Evolutionary conservation across 2,113 vertebrate species (phyloP).

Genomic region (Nothocercus julius): DNA sequence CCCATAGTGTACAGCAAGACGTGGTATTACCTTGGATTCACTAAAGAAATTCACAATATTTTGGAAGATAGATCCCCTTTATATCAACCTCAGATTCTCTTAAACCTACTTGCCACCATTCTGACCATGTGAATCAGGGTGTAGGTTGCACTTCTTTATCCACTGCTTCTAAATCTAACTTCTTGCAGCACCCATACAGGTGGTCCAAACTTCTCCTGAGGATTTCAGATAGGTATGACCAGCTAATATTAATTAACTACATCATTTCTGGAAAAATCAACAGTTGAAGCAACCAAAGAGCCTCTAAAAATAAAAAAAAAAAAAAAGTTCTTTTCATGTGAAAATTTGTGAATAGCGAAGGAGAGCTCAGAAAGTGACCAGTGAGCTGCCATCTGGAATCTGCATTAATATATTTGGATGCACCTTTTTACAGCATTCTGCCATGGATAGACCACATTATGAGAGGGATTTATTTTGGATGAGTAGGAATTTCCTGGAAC

Average conservation of each 20-base stretch:
- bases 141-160: neutral
- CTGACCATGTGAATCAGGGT: neutral
- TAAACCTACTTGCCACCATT: neutral
- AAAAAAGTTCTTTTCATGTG: neutral
- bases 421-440: neutral
- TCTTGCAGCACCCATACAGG: neutral
- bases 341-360: neutral
- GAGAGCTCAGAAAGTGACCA: neutral
- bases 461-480: constrained; percentile 21
- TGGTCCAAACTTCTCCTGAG: neutral
- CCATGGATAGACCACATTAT: neutral
- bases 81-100: neutral
- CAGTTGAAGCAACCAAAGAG: neutral
- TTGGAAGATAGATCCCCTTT: neutral
- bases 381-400: neutral
- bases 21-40: neutral
- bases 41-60: neutral
- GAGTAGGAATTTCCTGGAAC: constrained; percentile 8
- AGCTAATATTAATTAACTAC: neutral
- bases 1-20: neutral
- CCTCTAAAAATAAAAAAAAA: neutral
- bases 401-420: neutral
- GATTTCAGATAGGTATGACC: neutral
- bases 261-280: neutral
- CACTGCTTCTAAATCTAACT: neutral